A percentile compares a stretch with the other conserved stretches of the same genome.
Evolutionary conservation across 2,113 vertebrate species (phyloP).

Genomic region (Hemicordylus capensis): DNA sequence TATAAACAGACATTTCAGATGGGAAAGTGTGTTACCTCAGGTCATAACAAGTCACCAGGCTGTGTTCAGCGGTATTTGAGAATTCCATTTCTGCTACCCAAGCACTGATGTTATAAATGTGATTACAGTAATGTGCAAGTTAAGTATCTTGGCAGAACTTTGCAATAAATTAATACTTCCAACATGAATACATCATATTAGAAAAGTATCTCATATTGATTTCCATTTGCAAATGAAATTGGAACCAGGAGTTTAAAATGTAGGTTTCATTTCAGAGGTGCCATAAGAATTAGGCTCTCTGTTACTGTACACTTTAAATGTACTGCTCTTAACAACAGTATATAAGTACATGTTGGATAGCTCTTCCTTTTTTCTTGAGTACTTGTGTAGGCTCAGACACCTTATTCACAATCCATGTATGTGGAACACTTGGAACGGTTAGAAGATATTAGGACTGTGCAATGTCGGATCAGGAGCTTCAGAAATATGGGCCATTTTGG

Average conservation of each 20-base stretch:
- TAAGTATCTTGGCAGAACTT: conserved; percentile 43
- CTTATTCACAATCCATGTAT: not conserved
- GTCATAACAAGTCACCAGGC: conserved; percentile 33
- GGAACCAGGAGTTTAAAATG: conserved; percentile 8
- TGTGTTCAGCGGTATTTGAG: conserved; percentile 72
- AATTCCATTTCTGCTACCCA: conserved; percentile 40
- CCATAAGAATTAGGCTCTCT: not conserved
- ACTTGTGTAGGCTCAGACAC: not conserved
- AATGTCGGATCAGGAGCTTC: no score
- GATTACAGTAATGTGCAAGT: conserved; percentile 24
- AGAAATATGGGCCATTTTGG: no score
- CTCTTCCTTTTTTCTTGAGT: not conserved
- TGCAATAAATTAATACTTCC: conserved; percentile 35
- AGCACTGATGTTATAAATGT: conserved; percentile 19
- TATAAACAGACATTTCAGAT: conserved; percentile 73
- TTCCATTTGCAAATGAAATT: conserved; percentile 13
- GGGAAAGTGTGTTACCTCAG: conserved; percentile 54
- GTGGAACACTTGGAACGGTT: not conserved
- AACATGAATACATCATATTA: conserved; percentile 27
- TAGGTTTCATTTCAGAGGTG: not conserved
- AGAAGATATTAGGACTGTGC: no score
- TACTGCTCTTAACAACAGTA: not conserved
- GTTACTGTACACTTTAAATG: conserved; percentile 1
- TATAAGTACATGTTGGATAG: not conserved
- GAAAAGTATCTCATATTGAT: conserved; percentile 21